These are phyloP conservation scores for Eospalax fontanierii DNA, from an alignment of 2,797 vertebrate species.

Conservation along the genomic window DNA sequence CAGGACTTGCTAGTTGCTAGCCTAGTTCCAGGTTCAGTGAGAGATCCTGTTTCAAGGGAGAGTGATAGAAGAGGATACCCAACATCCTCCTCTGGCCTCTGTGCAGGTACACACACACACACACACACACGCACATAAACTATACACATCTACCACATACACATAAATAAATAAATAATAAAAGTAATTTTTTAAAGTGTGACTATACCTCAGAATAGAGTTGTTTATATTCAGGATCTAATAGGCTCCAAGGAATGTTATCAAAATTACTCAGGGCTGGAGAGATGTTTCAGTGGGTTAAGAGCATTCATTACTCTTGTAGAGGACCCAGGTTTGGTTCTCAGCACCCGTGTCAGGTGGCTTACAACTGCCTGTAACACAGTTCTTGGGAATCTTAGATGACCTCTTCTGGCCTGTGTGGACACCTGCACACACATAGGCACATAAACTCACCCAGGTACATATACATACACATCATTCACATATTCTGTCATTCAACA, in stretches of 20 bases:
- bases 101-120: neutral
- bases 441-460: neutral
- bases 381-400: neutral
- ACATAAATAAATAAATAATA: neutral
- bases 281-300: neutral
- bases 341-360: neutral
- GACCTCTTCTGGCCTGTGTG: neutral
- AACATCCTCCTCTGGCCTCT: neutral
- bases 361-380: neutral
- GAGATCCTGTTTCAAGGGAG: neutral
- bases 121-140: neutral
- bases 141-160: neutral
- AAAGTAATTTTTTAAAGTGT: slow-evolving; percentile 46
- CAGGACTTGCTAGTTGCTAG: neutral
- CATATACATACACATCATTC: neutral
- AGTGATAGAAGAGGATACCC: neutral
- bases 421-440: neutral
- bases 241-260: neutral
- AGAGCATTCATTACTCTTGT: neutral
- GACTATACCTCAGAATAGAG: neutral
- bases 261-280: neutral
- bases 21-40: too few relatives aligned
- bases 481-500: neutral
- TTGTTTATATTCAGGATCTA: slow-evolving; percentile 33
- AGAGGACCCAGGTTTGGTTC: neutral